Base-by-base conservation (phyloP, 35 echinoderm and acorn worm genomes). In the Anneissia japonica region DNA sequence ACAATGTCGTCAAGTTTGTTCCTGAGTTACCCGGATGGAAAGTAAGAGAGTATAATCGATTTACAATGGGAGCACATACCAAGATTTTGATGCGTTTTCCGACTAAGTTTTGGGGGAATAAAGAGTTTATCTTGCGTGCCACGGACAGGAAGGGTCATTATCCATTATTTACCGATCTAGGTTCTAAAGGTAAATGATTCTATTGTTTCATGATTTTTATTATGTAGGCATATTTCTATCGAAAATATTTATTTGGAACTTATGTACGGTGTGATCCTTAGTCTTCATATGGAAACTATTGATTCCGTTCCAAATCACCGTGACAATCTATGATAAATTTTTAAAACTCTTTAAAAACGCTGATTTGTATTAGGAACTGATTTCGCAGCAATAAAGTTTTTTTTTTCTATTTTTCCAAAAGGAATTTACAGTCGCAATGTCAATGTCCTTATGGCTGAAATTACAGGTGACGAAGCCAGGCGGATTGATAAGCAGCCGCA, bases 21-120 rank as follows among this genome's bases (percentile, higher is more conserved):
- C 87, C 87, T 31, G 81, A 29, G 28, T 74, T 89, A 29, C 81
- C 87, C 0, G 79, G 31, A 36, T 89, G 87, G 87, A 89, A 89
- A 75, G 82, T 35, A 0, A n/a, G 38, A 31, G 79, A 89, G 73
- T 30, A 83, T 14, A 41, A 77, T 72, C 55, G 79, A 9, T 89
- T 80, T 81, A 32, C 30, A 30, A 83, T 81, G 81, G 81, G 79
- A 21, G 35, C 51, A 23, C 79, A 74, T 38, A 82, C 79, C 34
- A 81, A 81, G 40, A 83, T 89, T 39, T 76, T 89, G 30, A 32
- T 89, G 28, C 56, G 77, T 72, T 89, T 89, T 77, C 79, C 87
- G 0, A 32, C 39, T 21, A 76, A 64, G 21, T 89, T 89, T 32
- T 83, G 80, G 87, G 79, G 38, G 0, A 76, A 46, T 31, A 37